Evolutionary conservation across 2,888 invertebrate species (phyloP), one percentile per base, ranked within the genome.

Genomic region (Sussaba pulchella): DNA sequence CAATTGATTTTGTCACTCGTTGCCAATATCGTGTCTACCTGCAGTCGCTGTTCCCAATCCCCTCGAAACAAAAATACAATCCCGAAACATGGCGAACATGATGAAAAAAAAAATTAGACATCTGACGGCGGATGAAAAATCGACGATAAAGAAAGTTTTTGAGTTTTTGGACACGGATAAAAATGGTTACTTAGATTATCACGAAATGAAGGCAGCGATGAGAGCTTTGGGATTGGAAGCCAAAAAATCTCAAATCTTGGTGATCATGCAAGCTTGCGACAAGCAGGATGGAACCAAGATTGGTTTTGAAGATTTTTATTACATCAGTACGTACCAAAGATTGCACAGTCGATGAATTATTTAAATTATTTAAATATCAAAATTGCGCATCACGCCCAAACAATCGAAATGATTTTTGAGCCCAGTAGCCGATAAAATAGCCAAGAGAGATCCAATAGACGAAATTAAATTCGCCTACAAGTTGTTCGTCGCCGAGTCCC

Each of bases 131-230:
- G 85, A 82, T 61, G 82, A 83, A 66, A 87, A 85, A 69, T 77
- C 59, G 31, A 77, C 66, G 26, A 83, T 89, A 45, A 83, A 85
- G 57, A 85, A 85, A 50, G 85, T 79, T 17, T 89, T 89, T 78
- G 69, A 77, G 24, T 81, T 84, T 39, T 85, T 89, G 85, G 88
- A 89, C 24, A 79, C 75, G 21, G 85, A 89, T 73, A 82, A 76
- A 21, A 88, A 89, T 76, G 87, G 87, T 69, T 87, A 83, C 73
- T 79, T 89, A 75, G 85, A 89, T 86, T 88, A 87, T 78, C 63
- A 87, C 57, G 89, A 89, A 81, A 82, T 83, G 69, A 89, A 89
- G 79, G 85, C 86, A 24, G 86, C 87, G 2, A 83, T 87, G 31
- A 84, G 81, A 70, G 86, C 89, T 36, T 76, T 89, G 8, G 89